phyloP scores from a whole-genome alignment of 2,888 invertebrate species.

The Oscheius sp. region DNA sequence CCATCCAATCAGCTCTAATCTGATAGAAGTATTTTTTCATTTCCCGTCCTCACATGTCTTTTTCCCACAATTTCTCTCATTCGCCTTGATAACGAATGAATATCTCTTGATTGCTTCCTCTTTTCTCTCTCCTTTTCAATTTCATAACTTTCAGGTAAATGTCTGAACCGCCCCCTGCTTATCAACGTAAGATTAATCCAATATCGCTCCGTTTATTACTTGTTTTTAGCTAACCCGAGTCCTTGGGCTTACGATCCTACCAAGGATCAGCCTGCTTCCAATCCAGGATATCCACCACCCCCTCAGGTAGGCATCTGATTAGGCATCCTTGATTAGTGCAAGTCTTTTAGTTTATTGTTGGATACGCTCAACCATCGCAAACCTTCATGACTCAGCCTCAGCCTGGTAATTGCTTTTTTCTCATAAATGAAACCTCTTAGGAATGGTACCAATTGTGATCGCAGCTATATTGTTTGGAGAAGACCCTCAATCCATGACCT shows the following conservation, averaged over 20 bases:
- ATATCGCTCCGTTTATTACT: background rate
- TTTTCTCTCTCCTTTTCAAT: background rate
- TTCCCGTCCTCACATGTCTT: background rate
- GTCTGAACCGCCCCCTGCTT: constrained; percentile 14
- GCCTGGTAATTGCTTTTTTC: background rate
- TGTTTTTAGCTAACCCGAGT: constrained; percentile 16
- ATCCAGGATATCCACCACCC: constrained; percentile 14
- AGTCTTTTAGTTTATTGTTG: background rate
- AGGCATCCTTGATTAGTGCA: too few relatives aligned
- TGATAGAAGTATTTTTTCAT: too few relatives aligned
- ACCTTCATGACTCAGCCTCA: constrained; percentile 5
- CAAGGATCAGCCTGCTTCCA: constrained; percentile 15
- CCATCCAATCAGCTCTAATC: background rate
- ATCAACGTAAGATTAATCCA: constrained; percentile 16
- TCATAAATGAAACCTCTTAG: background rate
- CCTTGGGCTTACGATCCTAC: constrained; percentile 14
- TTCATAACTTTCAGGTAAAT: constrained; percentile 14
- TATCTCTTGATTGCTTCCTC: too few relatives aligned
- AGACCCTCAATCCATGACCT: constrained; percentile 16
- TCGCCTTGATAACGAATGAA: too few relatives aligned
- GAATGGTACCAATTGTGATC: constrained; percentile 10
- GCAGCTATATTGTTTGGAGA: constrained; percentile 12
- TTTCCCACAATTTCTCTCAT: background rate
- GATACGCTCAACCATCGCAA: background rate
- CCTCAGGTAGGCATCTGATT: constrained; percentile 16